Evolutionary conservation across 2,888 invertebrate species (phyloP), one percentile per base, ranked within the genome.

Genomic region (Coecobrya sp.): DNA sequence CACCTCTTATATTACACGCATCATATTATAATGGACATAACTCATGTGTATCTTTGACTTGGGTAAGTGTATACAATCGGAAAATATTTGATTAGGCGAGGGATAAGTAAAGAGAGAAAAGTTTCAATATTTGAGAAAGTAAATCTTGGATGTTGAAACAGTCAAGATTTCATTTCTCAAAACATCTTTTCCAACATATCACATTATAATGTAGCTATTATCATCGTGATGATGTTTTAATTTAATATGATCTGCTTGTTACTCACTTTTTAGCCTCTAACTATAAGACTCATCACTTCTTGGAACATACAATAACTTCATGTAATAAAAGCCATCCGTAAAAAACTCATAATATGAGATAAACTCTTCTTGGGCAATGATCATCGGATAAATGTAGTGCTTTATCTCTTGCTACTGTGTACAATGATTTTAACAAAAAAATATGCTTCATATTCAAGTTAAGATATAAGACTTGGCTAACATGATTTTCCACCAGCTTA

Each of bases 71-170:
- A 62, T 65, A 65, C 79, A 76, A 86, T 85, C 76, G 79, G 90
- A 84, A 84, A 92, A 92, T 88, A 92, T 89, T 92, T 92, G 92
- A 92, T 89, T 88, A 88, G 92, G 84, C 70, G 27, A 92, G 82
- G 76, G 89, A 92, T 88, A 73, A 85, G 91, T 30, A 79, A 76
- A 79, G 73, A 49, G 76, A 59, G 73, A 88, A 81, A 79, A 68
- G 85, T 92, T 88, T 85, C 92, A 92, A 89, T 91, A 91, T 87
- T 91, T 91, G 91, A 84, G 91, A 86, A 70, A 86, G 91, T 22
- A 91, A 91, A 91, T 82, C 82, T 73, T 81, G 82, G 84, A 87
- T 91, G 91, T 91, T 91, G 91, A 87, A 91, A 91, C 87, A 91
- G 90, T 79, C 85, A 85, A 91, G 90, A 91, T 91, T 91, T 91